Percentiles rank a stretch among this genome's conserved stretches.
Evolutionary conservation across 2,113 vertebrate species (phyloP).

Genomic region (Picathartes gymnocephalus): DNA sequence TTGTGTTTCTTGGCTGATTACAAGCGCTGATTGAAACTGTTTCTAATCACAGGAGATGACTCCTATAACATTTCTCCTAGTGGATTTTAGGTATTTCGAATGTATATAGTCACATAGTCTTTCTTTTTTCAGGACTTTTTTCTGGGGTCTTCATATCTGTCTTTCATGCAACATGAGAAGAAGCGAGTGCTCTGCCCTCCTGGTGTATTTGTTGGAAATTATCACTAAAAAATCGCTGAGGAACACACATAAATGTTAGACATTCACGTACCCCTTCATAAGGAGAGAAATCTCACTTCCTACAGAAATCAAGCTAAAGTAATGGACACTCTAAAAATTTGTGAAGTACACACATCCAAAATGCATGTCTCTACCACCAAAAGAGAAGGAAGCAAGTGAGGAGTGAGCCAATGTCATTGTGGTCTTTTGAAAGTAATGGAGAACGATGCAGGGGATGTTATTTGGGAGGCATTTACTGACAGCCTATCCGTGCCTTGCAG

Average conservation of each 20-base stretch:
- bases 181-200: neutral
- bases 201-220: neutral
- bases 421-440: neutral
- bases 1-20: constrained; percentile 40
- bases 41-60: neutral
- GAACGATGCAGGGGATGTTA: accelerated
- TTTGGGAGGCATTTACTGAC: neutral
- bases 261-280: accelerated
- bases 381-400: neutral
- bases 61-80: neutral
- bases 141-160: neutral
- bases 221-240: neutral
- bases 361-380: neutral
- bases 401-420: neutral
- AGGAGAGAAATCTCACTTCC: neutral
- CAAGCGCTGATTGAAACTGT: neutral
- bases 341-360: neutral
- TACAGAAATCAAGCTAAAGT: neutral
- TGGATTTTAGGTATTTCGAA: neutral
- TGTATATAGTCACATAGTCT: neutral
- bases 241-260: neutral
- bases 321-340: neutral
- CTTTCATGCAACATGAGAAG: neutral
- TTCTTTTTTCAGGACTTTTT: neutral
- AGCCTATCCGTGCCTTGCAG: neutral